Evolutionary conservation across 2,113 vertebrate species (phyloP).

Genomic region (Monopterus albus): DNA sequence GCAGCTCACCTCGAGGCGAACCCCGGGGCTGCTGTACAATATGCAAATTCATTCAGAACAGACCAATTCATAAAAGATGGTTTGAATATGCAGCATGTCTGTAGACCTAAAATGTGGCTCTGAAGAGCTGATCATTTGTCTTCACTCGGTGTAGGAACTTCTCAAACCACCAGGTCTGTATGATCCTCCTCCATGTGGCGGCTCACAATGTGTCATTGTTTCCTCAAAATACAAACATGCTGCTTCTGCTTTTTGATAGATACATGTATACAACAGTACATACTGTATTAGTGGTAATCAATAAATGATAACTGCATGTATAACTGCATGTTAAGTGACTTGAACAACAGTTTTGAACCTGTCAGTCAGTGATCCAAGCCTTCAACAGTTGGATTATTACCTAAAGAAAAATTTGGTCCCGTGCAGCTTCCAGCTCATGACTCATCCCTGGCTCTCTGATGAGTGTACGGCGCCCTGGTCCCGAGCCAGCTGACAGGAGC

Average conservation of each 20-base stretch:
- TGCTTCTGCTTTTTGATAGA: no score
- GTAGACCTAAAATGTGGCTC: neutral
- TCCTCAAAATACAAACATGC: no score
- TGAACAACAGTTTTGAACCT: no score
- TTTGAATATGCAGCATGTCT: neutral
- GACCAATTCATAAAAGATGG: constrained; percentile 5
- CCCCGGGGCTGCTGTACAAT: neutral
- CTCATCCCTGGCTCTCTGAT: neutral
- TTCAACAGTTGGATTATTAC: neutral
- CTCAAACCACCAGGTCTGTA: no score
- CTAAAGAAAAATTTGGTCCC: neutral
- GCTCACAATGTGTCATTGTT: no score
- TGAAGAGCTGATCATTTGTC: neutral
- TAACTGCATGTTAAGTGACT: no score
- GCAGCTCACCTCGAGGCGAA: neutral
- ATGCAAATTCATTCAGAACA: constrained; percentile 7
- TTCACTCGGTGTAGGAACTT: neutral
- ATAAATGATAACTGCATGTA: no score
- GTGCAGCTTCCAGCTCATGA: neutral
- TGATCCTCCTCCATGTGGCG: no score
- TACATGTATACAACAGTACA: no score
- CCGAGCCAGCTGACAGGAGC: neutral
- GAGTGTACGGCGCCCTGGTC: neutral
- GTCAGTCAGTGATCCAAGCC: no score
- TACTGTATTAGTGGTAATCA: no score